Evolutionary conservation across 2,888 invertebrate species (phyloP), one percentile per base, ranked within the genome.

Genomic region (Nemapogon koenigi): DNA sequence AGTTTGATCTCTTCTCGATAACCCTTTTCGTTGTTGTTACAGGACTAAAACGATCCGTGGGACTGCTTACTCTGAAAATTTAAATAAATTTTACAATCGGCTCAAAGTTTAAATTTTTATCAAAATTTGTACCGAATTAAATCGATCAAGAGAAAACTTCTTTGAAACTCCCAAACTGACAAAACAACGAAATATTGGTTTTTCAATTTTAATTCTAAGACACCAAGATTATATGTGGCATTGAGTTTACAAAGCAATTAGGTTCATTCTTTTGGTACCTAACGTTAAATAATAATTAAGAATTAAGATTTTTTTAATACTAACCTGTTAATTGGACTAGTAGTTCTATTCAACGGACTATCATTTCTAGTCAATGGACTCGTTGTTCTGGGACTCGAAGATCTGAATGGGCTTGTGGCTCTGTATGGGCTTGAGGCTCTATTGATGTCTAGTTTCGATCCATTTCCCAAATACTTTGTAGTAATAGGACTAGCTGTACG

Each of bases 341-440:
- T 67, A 1, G 75, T 80, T 37, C 82, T 76, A 44, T 82, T 81
- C 48, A 79, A 59, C 45, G 78, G 76, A 47, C 72, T 76, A 40
- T 73, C 68, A 49, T 67, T 78, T 46, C 81, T 81, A 37, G 78
- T 62, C 43, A 83, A 67, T 3, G 84, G 84, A 49, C 83, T 84
- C 2, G 82, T 57, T 2, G 63, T 81, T 52, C 66, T 79, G 2
- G 62, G 83, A 52, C 69, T 81, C 52, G 56, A 71, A 49, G 49
- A 78, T 55, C 56, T 71, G 54, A 49, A 73, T 22, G 73, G 73
- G 44, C 72, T 71, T 17, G 53, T 58, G 8, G 81, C 70, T 48
- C 81, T 73, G 37, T 71, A 73, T 11, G 41, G 71, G 52, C 50
- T 83, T 43, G 67, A 73, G 50, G 54, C 68, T 47, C 76, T 71